Evolutionary conservation across 2,888 invertebrate genomes (phyloP), one percentile per base, ranked within the genome.

Genomic region (Rhorus exstirpatorius): DNA sequence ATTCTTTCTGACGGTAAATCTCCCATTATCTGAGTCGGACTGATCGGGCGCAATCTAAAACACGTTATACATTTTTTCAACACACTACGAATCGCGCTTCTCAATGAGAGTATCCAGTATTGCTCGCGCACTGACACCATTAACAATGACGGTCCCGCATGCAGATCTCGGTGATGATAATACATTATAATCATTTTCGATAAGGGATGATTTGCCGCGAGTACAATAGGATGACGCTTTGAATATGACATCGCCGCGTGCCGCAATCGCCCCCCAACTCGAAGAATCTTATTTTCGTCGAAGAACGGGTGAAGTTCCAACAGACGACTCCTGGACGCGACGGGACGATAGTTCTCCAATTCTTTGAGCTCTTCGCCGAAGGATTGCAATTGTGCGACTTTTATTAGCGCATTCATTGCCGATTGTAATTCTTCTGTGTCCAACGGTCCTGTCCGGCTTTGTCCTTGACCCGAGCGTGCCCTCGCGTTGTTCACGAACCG

Each of bases 121-220:
- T 12, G 10, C 12, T 41, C n/a, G 8, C 77, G 68, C 6, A 81
- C 1, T 14, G 14, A 17, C 14, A 17, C 49, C 17, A 49, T n/a
- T 14, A 49, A 17, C 17, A 14, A 14, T 17, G 14, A n/a, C 14
- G 49, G 49, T 17, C 49, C 49, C n/a, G 17, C 17, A 49, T 49
- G 49, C 49, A 49, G 17, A 17, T 49, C 17, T 17, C 17, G 14
- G 17, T 17, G 49, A 17, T 49, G 49, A 49, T 14, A 17, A 17
- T 49, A 14, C 1, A 14, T 14, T 17, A 81, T 77, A 8, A 83
- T 74, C 41, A 78, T 35, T 2, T 68, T 26, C 1, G 70, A 74
- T 1, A 83, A 17, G 7, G 71, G 80, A 60, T 78, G 83, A 10
- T 67, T 70, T 17, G 55, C 38, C 7, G 81, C 24, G 17, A 81